Conservation (phyloP, 2,888 invertebrate species). For the Theretra japonica region DNA sequence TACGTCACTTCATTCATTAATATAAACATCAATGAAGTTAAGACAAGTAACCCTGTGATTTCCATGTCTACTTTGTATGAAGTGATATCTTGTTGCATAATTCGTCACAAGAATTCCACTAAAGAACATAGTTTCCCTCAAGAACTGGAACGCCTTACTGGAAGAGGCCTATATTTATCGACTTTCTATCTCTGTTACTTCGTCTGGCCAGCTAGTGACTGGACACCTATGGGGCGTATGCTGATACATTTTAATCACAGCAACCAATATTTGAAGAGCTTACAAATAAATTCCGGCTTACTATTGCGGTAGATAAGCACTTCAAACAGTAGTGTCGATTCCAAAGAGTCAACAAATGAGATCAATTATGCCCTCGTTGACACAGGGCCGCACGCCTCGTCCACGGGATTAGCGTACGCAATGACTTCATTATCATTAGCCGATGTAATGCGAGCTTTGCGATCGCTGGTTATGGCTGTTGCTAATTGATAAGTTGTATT, state of each 20-base stretch:
- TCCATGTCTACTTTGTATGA: too few relatives aligned
- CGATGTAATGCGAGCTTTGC: constrained; percentile 24
- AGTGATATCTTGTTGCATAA: too few relatives aligned
- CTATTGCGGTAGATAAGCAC: neutral
- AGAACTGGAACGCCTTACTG: too few relatives aligned
- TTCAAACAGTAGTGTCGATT: neutral
- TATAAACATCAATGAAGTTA: too few relatives aligned
- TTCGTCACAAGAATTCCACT: too few relatives aligned
- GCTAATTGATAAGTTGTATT: neutral
- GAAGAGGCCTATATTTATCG: too few relatives aligned
- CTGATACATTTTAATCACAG: too few relatives aligned
- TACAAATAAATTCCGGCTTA: neutral
- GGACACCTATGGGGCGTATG: too few relatives aligned
- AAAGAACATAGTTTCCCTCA: too few relatives aligned
- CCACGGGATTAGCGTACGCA: constrained; percentile 35
- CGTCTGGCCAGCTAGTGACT: too few relatives aligned
- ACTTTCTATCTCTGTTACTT: too few relatives aligned
- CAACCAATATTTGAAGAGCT: neutral
- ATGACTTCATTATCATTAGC: constrained; percentile 40
- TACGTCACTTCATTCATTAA: neutral
- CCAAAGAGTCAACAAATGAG: neutral
- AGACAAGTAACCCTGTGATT: neutral
- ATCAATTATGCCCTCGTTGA: constrained; percentile 12
- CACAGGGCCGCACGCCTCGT: constrained; percentile 31
- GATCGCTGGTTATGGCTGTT: neutral